These are phyloP conservation scores for Thymelicus lineola DNA, from an alignment of 2,888 invertebrate species.

Conservation along the genomic window DNA sequence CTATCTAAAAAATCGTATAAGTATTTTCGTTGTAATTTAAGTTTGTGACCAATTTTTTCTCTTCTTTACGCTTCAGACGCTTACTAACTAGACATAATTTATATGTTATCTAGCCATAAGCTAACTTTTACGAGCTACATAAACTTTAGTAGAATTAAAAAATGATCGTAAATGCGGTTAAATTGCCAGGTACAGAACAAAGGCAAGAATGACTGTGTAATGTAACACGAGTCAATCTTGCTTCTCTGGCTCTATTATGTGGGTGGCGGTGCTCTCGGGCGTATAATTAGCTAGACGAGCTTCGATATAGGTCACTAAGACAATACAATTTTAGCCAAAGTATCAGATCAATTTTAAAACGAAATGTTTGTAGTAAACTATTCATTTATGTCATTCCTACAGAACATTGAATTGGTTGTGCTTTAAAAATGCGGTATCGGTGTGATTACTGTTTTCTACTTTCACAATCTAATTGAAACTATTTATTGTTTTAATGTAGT, in stretches of 20 bases:
- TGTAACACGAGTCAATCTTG: constrained; percentile 27
- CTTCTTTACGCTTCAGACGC: too few relatives aligned
- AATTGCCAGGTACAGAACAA: not conserved
- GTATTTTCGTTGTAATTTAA: too few relatives aligned
- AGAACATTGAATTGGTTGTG: not conserved
- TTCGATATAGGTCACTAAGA: constrained; percentile 28
- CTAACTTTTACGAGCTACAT: too few relatives aligned
- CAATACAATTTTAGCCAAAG: constrained; percentile 18
- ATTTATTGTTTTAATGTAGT: not conserved
- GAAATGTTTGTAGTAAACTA: constrained; percentile 5
- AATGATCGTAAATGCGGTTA: constrained; percentile 1
- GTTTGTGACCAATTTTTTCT: too few relatives aligned
- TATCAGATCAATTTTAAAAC: constrained; percentile 9
- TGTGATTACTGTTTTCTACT: too few relatives aligned
- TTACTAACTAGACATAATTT: too few relatives aligned
- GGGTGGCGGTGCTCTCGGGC: constrained; percentile 21
- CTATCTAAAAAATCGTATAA: too few relatives aligned
- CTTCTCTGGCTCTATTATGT: constrained; percentile 21
- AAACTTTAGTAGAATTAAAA: not conserved
- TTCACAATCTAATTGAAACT: not conserved
- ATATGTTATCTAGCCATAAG: too few relatives aligned
- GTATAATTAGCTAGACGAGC: constrained; percentile 32
- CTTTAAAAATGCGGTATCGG: too few relatives aligned
- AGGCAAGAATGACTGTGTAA: constrained; percentile 28
- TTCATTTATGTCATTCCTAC: not conserved